Percentiles rank a stretch among this genome's conserved stretches.
phyloP scores from a whole-genome alignment of 2,797 vertebrate genomes.

The Neoniphon sammara region DNA sequence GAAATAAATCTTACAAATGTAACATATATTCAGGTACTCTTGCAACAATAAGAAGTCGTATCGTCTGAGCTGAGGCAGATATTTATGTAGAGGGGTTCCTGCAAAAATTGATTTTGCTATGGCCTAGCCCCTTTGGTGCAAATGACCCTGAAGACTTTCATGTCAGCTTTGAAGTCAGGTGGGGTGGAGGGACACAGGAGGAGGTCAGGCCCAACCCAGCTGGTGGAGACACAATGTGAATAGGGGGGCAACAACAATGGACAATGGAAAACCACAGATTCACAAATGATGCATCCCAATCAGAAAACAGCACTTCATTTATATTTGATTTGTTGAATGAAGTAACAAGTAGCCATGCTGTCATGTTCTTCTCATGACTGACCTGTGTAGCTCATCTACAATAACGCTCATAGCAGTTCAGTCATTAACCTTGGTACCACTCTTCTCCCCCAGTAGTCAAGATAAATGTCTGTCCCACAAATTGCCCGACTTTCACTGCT shows the following conservation, averaged over 20 bases:
- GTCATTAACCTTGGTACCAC: neutral
- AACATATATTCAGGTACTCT: neutral
- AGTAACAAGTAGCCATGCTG: neutral
- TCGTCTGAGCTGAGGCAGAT: neutral
- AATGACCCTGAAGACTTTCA: constrained; percentile 55
- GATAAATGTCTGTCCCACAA: constrained; percentile 32
- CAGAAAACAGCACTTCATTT: neutral
- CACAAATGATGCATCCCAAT: neutral
- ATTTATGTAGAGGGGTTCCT: neutral
- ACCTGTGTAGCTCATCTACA: neutral
- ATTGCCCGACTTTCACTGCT: constrained; percentile 22
- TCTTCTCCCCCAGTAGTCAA: too few species aligned
- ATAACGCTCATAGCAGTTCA: neutral
- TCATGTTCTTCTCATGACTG: neutral
- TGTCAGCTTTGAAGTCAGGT: constrained; percentile 71
- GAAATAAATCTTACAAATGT: neutral
- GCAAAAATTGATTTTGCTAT: constrained; percentile 11
- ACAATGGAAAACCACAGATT: constrained; percentile 9
- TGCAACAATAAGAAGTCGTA: constrained; percentile 4
- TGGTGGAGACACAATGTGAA: constrained; percentile 1
- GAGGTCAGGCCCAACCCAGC: constrained; percentile 23
- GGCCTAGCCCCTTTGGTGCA: neutral
- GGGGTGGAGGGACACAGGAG: constrained; percentile 24
- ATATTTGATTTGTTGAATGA: neutral
- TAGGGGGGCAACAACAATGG: neutral